A percentile compares a stretch with the other conserved stretches of the same genome.
Evolutionary conservation across 2,113 vertebrate species (phyloP).

Genomic region (Takifugu flavidus): DNA sequence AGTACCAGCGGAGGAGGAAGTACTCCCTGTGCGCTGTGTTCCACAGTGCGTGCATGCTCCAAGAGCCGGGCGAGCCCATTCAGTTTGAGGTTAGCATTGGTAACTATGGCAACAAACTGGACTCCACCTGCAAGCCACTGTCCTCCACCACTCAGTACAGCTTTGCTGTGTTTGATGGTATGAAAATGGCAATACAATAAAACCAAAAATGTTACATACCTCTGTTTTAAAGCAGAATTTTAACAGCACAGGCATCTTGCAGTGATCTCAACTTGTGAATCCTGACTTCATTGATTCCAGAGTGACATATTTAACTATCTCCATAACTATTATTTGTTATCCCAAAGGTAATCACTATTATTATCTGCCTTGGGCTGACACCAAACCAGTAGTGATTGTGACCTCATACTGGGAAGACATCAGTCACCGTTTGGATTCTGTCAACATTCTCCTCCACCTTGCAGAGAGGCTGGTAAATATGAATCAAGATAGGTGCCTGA

Average conservation of each 20-base stretch:
- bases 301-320: neutral
- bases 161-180: conserved; percentile 91
- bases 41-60: conserved; percentile 91
- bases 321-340: conserved; percentile 13
- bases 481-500: neutral
- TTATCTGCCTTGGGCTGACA: conserved; percentile 91
- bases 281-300: neutral
- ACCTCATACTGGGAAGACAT: conserved; percentile 98
- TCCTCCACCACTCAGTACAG: conserved; percentile 95
- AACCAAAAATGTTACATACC: neutral
- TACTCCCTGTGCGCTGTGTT: conserved; percentile 90
- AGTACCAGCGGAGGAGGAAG: conserved; percentile 90
- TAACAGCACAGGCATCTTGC: neutral
- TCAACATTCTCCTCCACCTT: conserved; percentile 83
- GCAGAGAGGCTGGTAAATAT: conserved; percentile 83
- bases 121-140: conserved; percentile 90
- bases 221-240: neutral
- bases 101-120: conserved; percentile 98
- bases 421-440: conserved; percentile 85
- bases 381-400: conserved; percentile 91
- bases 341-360: conserved; percentile 91
- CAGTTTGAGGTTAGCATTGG: conserved; percentile 99
- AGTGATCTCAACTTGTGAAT: neutral
- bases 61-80: conserved; percentile 89
- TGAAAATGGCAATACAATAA: neutral